A percentile compares a stretch with the other conserved stretches of the same genome.
Conservation (phyloP, 1,140 invertebrate genomes). For the Gonioctena quinquepunctata region DNA sequence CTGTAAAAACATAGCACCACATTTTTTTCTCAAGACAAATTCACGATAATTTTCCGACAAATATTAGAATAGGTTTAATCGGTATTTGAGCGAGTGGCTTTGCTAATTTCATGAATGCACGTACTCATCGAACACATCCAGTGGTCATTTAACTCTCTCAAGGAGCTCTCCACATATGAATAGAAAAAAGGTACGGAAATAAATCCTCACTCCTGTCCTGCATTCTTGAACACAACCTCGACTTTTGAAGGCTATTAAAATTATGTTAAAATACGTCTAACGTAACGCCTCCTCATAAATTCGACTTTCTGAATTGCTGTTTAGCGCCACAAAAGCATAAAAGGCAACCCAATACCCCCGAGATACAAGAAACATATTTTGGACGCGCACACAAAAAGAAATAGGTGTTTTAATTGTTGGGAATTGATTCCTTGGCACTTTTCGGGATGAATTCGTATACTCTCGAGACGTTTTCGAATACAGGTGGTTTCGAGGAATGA, state of each 20-base stretch:
- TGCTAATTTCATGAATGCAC: no score
- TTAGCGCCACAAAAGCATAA: conserved; percentile 14
- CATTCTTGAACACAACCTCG: not conserved
- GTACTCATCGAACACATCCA: no score
- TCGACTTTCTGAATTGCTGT: conserved; percentile 6
- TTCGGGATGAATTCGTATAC: not conserved
- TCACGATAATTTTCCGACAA: no score
- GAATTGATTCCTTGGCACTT: conserved; percentile 7
- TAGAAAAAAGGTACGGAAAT: no score
- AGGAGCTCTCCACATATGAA: no score
- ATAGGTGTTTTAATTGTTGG: conserved; percentile 6
- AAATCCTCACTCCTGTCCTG: no score
- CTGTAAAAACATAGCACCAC: no score
- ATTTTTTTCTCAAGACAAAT: no score
- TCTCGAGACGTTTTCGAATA: not conserved
- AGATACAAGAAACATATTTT: not conserved
- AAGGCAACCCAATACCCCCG: conserved; percentile 6
- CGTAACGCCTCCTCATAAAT: conserved; percentile 23
- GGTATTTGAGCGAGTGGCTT: no score
- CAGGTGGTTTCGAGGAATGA: not conserved
- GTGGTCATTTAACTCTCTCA: no score
- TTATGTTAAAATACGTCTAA: conserved; percentile 25
- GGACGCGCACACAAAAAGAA: not conserved
- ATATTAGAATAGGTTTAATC: no score
- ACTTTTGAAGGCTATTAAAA: conserved; percentile 20